These are phyloP conservation scores for Spinus pinus DNA, from an alignment of 2,797 vertebrate genomes.

Conservation along the genomic window DNA sequence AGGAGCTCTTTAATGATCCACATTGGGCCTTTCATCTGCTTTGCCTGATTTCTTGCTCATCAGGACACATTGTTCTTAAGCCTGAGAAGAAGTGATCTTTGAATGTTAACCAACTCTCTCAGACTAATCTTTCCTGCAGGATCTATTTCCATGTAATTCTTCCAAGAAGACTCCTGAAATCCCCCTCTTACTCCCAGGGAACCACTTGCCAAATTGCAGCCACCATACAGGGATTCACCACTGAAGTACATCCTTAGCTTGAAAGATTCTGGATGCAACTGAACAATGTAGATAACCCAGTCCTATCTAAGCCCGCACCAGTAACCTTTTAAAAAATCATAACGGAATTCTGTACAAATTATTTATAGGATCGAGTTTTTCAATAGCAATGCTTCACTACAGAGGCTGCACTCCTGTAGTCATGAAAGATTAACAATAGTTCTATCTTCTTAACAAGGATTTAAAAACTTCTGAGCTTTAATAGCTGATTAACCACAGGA, in stretches of 20 bases:
- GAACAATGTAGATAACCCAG: background rate
- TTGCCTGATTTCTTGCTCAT: background rate
- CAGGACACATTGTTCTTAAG: background rate
- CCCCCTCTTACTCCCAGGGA: background rate
- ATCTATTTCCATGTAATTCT: background rate
- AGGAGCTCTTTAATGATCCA: background rate
- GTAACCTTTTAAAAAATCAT: background rate
- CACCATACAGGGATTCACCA: background rate
- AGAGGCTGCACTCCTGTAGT: background rate
- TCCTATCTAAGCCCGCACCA: background rate
- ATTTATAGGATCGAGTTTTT: background rate
- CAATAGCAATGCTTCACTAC: background rate
- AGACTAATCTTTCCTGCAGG: background rate
- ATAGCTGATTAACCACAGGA: background rate
- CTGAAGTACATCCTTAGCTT: background rate
- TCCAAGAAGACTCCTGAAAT: background rate
- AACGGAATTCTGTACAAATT: background rate
- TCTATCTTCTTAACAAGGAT: background rate
- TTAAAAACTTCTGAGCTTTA: background rate
- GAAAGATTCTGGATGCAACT: background rate
- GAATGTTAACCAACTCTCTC: background rate
- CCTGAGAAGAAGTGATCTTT: background rate
- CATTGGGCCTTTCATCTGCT: background rate
- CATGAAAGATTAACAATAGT: background rate
- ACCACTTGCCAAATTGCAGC: background rate